phyloP scores from a whole-genome alignment of 2,113 vertebrate species.

The Myrmophylax atrothorax region DNA sequence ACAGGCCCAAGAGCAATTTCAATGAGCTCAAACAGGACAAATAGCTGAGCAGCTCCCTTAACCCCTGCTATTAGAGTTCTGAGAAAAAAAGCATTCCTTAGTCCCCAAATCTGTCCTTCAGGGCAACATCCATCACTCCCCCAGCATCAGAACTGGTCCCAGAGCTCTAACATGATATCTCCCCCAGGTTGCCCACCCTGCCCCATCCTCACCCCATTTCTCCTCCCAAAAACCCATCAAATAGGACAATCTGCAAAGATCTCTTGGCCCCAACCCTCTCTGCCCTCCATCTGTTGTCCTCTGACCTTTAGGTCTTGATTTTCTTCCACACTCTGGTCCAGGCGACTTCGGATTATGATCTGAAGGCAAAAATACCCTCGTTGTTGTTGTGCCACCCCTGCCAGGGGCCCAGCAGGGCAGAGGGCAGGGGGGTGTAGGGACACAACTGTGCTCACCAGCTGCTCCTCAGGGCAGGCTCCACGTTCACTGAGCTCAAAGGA shows the following conservation, averaged over 20 bases:
- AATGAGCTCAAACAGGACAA: not conserved
- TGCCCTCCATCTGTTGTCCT: not conserved
- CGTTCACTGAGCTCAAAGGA: constrained; percentile 80
- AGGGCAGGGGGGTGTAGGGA: not conserved
- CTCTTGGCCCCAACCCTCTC: not conserved
- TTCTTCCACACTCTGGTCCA: constrained; percentile 96
- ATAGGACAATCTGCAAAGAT: not conserved
- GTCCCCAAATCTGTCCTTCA: not conserved
- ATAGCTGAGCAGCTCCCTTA: not conserved
- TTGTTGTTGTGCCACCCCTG: not conserved
- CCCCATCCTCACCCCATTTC: not conserved
- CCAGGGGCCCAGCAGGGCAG: not conserved
- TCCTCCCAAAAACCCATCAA: not conserved
- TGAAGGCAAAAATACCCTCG: constrained; percentile 50
- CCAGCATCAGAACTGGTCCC: not conserved
- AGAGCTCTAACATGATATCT: not conserved
- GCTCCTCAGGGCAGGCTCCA: constrained; percentile 85
- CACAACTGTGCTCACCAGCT: constrained; percentile 80
- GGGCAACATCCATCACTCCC: not conserved
- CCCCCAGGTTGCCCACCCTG: no score
- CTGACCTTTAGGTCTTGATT: constrained; percentile 91
- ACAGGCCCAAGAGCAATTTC: not conserved
- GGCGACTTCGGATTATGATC: constrained; percentile 89
- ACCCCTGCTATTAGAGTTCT: not conserved
- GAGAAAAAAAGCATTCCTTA: not conserved